Base-by-base conservation (phyloP, 2,888 invertebrate species). In the Tigriopus californicus region DNA sequence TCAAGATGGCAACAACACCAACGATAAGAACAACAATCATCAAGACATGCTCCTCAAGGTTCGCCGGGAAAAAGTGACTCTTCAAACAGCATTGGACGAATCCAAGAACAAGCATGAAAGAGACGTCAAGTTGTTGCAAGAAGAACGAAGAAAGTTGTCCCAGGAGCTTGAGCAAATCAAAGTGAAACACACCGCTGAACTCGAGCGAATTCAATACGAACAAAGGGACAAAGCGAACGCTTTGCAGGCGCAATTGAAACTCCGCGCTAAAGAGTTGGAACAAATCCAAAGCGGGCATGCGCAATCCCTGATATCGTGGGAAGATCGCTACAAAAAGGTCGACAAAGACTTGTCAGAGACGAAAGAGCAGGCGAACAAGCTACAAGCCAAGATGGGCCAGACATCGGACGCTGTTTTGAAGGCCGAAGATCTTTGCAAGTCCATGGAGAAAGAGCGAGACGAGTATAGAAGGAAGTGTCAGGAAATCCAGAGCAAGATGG, bases 301-400 rank as follows among this genome's bases (percentile, higher is more conserved):
- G 2, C n/a, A 18, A 18, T 18, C 18, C 15, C 3, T n/a, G 15
- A 12, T 20, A 2, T 8, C 22, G 6, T 13, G 22, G 22, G 49
- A 18, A 13, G 49, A 15, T 12, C 49, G 49, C 13, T 18, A 49
- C 13, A 13, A 18, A 13, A 13, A 20, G 49, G 13, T 49, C 3
- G 13, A 13, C 20, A 15, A 49, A 22, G 20, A 49, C 13, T 49
- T 49, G 49, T 49, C 49, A 22, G 49, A 49, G 15, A 22, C 20
- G 13, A 25, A 42, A 25, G 56, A 56, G 15, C 15, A 22, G 12
- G 25, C 20, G 8, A 15, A 24, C 5, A 3, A 10, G 25, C 5
- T 46, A n/a, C 20, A 46, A 46, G 18, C 25, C 15, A 33, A 56
- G 22, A 44, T 56, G 56, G 56, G 44, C 12, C 56, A 56, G 22